Base-by-base conservation (phyloP, 2,797 vertebrate species). In the Chloroceryle amazona region DNA sequence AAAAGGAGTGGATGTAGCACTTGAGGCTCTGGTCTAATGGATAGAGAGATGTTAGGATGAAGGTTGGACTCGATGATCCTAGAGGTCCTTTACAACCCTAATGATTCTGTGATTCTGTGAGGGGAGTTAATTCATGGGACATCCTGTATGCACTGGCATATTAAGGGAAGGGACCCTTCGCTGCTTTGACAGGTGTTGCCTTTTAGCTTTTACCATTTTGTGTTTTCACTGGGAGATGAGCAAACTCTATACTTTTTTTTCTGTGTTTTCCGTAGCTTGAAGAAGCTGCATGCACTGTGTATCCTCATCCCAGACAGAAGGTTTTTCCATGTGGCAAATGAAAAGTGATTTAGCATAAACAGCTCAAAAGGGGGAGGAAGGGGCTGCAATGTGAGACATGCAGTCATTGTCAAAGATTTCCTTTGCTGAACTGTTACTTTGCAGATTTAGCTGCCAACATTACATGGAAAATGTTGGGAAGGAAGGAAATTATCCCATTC, bases 381-480 rank as follows among this genome's bases (percentile, higher is more conserved):
- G 51, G 26, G 11, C 70, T 87, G 86, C 62, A 65, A 57, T 28
- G 51, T 58, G 62, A 93, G 72, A 82, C 20, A 17, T 5, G 9
- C 46, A 35, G 44, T 42, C 67, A 68, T 82, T 78, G 54, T 80
- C 83, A 91, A 92, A 93, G 81, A 63, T 81, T 89, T 94, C 66
- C 87, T 93, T 81, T 67, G 29, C 71, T 86, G 60, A 61, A 60
- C 49, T 55, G 58, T 47, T 85, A 55, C 83, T 80, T 94, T 60
- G 85, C 82, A 79, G 76, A 87, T 75, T 73, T 85, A 62, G n/a
- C 66, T 44, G 44, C 60, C 55, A 70, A 14, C 52, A 20, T 87
- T 61, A 68, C 8, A 11, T n/a, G 14, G 62, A 86, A 89, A 72
- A 44, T 54, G 14, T 5, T 87, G 67, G 39, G 55, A 60, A 80